Evolutionary conservation across 2,113 vertebrate genomes (phyloP), one percentile per base, ranked within the genome.

Genomic region (Campylomormyrus numenius): DNA sequence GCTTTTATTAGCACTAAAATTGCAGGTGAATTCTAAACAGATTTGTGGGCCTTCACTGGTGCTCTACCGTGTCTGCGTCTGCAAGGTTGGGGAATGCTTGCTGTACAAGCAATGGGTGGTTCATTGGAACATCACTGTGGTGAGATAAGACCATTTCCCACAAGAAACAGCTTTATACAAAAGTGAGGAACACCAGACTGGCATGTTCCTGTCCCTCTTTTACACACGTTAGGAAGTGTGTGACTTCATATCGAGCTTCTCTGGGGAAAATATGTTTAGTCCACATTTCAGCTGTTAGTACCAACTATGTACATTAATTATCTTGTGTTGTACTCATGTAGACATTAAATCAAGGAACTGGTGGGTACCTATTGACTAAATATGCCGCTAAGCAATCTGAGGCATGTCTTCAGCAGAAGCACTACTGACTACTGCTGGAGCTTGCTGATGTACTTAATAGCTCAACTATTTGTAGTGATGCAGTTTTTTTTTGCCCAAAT

Each of bases 131-230:
- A 31, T 46, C 13, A 56, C n/a, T 52, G 17, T 9, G 42, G 89
- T 53, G 52, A 48, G 80, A 89, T 85, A 45, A 85, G 24, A 85
- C 27, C 21, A 31, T 50, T 85, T 89, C 80, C 77, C 89, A 85
- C 49, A 80, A 85, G 42, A 62, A 85, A 46, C 19, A 85, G 89
- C 89, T 52, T 42, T 31, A 46, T 50, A 31, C 74, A 35, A 21
- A 35, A 31, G 46, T 45, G 13, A 15, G 49, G 70, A 31, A 35
- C 89, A 46, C 35, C 77, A 84, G 35, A 21, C 49, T 5, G 9
- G 31, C 6, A 42, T 7, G 5, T 13, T 24, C 74, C 83, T 35
- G 24, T 45, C 88, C 88, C 62, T 88, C 45, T 39, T 49, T 46
- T 66, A 35, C 87, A 58, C 86, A 58, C 6, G 24, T 39, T 46